Percentiles rank a stretch among this genome's conserved stretches.
These are phyloP conservation scores for Villa cingulata DNA, from an alignment of 2,888 invertebrate genomes.

Conservation along the genomic window DNA sequence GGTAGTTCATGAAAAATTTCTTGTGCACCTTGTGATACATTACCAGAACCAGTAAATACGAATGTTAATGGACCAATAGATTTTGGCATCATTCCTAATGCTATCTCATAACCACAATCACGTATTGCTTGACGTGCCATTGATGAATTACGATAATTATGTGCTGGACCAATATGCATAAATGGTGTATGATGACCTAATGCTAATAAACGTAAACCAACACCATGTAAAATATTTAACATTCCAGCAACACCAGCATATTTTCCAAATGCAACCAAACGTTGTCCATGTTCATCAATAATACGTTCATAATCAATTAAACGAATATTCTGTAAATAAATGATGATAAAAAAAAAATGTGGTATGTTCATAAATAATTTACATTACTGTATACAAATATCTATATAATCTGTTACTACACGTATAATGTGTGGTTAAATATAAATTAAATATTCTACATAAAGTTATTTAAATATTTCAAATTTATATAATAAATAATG, in stretches of 20 bases:
- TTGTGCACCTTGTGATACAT: conserved; percentile 87
- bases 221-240: conserved; percentile 95
- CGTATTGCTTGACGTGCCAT: conserved; percentile 96
- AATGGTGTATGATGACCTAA: conserved; percentile 98
- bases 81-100: conserved; percentile 90
- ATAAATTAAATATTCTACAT: no score
- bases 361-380: no score
- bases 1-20: conserved; percentile 94
- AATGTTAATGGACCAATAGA: conserved; percentile 95
- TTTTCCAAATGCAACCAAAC: conserved; percentile 96
- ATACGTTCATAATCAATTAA: conserved; percentile 96
- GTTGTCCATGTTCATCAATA: conserved; percentile 72
- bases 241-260: conserved; percentile 98
- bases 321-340: conserved; percentile 57
- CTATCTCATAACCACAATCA: conserved; percentile 98
- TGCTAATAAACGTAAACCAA: conserved; percentile 80
- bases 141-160: conserved; percentile 94
- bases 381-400: no score
- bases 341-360: no score
- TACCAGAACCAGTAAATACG: conserved; percentile 96
- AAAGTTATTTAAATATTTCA: no score
- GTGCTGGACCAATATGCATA: conserved; percentile 97
- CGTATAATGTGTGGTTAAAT: no score
- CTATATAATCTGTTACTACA: no score
- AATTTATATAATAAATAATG: neutral